Conservation (phyloP, 2,888 invertebrate species). For the Idaea dimidiata region DNA sequence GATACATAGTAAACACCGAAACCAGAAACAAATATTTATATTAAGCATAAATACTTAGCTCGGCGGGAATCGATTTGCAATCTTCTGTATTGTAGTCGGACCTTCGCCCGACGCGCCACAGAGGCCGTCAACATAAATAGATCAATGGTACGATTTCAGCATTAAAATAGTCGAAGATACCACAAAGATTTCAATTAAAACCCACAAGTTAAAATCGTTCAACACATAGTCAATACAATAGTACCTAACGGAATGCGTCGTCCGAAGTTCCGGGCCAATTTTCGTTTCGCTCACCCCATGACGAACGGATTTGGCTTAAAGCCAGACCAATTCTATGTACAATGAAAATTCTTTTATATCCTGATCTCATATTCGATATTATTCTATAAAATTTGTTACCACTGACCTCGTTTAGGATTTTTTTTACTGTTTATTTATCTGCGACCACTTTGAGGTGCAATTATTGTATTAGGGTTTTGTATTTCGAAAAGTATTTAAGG, state of each 20-base stretch:
- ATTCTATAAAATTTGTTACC: slow-evolving; percentile 1
- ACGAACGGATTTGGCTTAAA: slow-evolving; percentile 50
- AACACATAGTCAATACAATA: slow-evolving; percentile 37
- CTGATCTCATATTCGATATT: slow-evolving; percentile 21
- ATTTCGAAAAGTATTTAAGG: too few species aligned
- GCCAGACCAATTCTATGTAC: slow-evolving; percentile 54
- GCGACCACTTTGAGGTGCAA: neutral
- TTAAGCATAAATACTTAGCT: too few species aligned
- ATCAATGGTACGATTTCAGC: too few species aligned
- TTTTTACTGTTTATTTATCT: slow-evolving; percentile 2
- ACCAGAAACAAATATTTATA: too few species aligned
- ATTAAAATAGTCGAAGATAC: neutral
- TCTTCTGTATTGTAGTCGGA: too few species aligned
- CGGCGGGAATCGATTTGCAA: too few species aligned
- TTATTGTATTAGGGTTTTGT: too few species aligned
- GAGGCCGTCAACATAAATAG: too few species aligned
- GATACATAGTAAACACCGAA: too few species aligned
- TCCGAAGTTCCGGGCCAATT: slow-evolving; percentile 39
- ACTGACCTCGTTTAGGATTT: neutral
- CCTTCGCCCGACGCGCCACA: too few species aligned
- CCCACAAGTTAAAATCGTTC: slow-evolving; percentile 27
- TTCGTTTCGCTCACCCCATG: slow-evolving; percentile 34
- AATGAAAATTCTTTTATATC: slow-evolving; percentile 46
- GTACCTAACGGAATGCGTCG: slow-evolving; percentile 27
- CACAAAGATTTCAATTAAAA: slow-evolving; percentile 7